phyloP scores from a whole-genome alignment of 2,797 vertebrate species.

The Lepus townsendii region DNA sequence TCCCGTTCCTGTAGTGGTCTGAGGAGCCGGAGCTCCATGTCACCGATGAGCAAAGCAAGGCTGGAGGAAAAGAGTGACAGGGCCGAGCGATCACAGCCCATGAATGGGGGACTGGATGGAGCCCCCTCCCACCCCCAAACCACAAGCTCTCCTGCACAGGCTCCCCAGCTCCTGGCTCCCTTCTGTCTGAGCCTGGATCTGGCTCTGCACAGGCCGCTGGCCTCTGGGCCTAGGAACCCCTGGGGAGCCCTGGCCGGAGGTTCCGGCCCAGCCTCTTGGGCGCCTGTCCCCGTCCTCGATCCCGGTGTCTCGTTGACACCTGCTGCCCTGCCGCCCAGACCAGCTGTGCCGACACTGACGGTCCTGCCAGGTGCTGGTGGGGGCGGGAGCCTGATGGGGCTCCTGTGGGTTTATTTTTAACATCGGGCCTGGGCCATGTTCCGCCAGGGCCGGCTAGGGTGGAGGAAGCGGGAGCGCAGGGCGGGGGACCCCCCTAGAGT shows the following conservation, averaged over 20 bases:
- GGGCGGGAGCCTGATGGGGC: background rate
- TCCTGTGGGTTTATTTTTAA: slow-evolving; percentile 30
- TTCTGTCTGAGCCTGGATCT: background rate
- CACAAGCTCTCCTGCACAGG: background rate
- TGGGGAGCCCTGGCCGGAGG: background rate
- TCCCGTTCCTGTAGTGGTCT: accelerated
- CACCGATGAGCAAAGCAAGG: background rate
- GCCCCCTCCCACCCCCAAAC: background rate
- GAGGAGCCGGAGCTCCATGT: background rate
- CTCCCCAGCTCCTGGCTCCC: background rate
- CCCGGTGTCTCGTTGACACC: background rate
- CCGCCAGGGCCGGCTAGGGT: background rate
- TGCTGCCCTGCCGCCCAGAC: background rate
- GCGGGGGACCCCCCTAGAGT: background rate
- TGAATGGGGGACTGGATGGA: background rate
- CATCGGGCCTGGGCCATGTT: background rate
- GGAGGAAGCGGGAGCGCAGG: background rate
- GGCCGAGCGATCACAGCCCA: background rate
- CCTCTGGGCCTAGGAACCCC: background rate
- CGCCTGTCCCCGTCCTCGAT: background rate
- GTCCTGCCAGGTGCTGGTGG: background rate
- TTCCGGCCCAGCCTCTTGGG: background rate
- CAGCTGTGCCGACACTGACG: background rate
- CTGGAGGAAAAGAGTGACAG: background rate
- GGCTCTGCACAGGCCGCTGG: background rate